Percentiles rank a stretch among this genome's conserved stretches.
These are phyloP conservation scores for Muntiacus reevesi DNA, from an alignment of 2,113 vertebrate genomes.

Conservation along the genomic window DNA sequence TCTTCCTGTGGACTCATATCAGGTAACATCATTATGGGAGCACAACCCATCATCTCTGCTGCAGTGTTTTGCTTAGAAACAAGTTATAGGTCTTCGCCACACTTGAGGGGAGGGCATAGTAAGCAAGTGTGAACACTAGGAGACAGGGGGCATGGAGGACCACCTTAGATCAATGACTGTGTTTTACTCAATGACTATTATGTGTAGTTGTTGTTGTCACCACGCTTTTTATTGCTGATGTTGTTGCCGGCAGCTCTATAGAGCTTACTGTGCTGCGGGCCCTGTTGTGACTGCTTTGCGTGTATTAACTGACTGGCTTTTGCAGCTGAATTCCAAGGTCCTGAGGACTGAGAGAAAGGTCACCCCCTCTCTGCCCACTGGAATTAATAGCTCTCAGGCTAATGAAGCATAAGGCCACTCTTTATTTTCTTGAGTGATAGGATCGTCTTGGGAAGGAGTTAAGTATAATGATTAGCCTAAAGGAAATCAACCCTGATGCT, in stretches of 20 bases:
- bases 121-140: neutral
- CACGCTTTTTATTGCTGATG: neutral
- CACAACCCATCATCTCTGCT: neutral
- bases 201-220: neutral
- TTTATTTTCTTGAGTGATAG: neutral
- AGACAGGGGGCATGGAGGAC: neutral
- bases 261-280: neutral
- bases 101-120: neutral
- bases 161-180: neutral
- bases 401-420: neutral
- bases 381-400: neutral
- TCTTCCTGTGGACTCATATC: neutral
- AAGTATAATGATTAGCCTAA: neutral
- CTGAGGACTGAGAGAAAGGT: neutral
- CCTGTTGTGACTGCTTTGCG: neutral
- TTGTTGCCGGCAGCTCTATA: neutral
- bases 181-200: neutral
- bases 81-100: neutral
- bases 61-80: neutral
- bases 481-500: neutral
- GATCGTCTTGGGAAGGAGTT: neutral
- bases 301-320: neutral
- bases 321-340: neutral
- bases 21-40: rapidly evolving
- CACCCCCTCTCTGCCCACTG: neutral